Percentiles rank a stretch among this genome's conserved stretches.
phyloP scores from a whole-genome alignment of 2,113 vertebrate genomes.

The Struthidea cinerea region DNA sequence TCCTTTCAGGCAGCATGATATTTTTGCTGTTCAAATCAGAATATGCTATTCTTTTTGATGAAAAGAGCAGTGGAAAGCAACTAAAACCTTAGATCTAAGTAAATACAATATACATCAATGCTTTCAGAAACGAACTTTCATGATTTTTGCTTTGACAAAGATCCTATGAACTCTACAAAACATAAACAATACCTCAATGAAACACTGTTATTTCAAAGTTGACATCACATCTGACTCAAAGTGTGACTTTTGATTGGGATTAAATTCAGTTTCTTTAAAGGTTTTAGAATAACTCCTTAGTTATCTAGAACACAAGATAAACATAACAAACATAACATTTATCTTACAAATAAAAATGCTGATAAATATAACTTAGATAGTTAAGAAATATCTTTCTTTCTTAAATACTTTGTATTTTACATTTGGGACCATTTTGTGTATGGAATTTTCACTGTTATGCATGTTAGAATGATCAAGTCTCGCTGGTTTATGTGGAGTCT shows the following conservation, averaged over 20 bases:
- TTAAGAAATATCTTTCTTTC: not conserved
- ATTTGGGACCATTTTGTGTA: not conserved
- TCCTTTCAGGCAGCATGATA: not conserved
- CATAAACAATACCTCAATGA: slow-evolving; percentile 30
- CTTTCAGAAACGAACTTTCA: not conserved
- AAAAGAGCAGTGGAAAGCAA: not conserved
- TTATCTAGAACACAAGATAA: slow-evolving; percentile 27
- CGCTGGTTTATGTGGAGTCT: not conserved
- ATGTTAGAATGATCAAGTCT: not conserved
- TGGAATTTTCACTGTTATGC: not conserved
- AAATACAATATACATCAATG: not conserved
- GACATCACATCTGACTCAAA: slow-evolving; percentile 40
- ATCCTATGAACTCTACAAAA: slow-evolving; percentile 10
- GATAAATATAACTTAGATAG: not conserved
- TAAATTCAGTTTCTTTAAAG: slow-evolving; percentile 46
- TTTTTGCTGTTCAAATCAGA: not conserved
- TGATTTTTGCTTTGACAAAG: slow-evolving; percentile 29
- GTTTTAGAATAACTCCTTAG: slow-evolving; percentile 23
- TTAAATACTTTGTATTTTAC: not conserved
- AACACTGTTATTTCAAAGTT: slow-evolving; percentile 39
- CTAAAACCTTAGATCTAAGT: not conserved
- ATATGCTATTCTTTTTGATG: not conserved
- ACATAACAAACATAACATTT: slow-evolving; percentile 3
- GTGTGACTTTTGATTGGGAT: not conserved
- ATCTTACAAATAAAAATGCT: slow-evolving; percentile 2